phyloP scores from a whole-genome alignment of 1,140 invertebrate species.

The Anagrus nilaparvatae region DNA sequence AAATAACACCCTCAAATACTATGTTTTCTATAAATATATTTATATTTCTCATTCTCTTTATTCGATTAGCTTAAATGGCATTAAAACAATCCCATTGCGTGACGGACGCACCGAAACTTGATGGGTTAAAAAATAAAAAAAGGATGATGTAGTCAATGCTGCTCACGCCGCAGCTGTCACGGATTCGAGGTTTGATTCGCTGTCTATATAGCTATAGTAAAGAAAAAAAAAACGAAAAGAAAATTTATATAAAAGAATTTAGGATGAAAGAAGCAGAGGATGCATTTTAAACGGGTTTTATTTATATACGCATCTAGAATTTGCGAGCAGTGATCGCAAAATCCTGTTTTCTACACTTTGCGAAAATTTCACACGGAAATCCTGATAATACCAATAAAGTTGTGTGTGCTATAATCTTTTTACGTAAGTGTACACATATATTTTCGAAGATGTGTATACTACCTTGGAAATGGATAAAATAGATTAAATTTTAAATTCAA shows the following conservation, averaged over 20 bases:
- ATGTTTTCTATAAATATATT: no score
- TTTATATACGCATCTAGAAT: neutral
- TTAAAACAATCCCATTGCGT: conserved; percentile 42
- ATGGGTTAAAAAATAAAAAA: neutral
- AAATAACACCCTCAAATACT: no score
- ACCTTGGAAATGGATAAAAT: no score
- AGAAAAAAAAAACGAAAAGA: neutral
- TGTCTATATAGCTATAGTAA: neutral
- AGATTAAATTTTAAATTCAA: no score
- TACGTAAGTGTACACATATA: conserved; percentile 7
- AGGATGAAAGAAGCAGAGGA: neutral
- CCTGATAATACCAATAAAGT: no score
- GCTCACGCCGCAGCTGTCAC: conserved; percentile 2
- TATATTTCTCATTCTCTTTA: conserved; percentile 40
- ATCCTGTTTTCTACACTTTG: conserved; percentile 10
- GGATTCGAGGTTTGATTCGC: conserved; percentile 8
- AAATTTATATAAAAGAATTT: neutral
- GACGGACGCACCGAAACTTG: conserved; percentile 18
- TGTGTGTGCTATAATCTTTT: conserved; percentile 7
- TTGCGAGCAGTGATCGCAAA: neutral
- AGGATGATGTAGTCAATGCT: neutral
- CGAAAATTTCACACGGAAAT: neutral
- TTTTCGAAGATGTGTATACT: no score
- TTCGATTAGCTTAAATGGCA: conserved; percentile 44
- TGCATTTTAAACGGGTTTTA: conserved; percentile 14